Base-by-base conservation (phyloP, 2,113 vertebrate species). In the Mormoops blainvillei region DNA sequence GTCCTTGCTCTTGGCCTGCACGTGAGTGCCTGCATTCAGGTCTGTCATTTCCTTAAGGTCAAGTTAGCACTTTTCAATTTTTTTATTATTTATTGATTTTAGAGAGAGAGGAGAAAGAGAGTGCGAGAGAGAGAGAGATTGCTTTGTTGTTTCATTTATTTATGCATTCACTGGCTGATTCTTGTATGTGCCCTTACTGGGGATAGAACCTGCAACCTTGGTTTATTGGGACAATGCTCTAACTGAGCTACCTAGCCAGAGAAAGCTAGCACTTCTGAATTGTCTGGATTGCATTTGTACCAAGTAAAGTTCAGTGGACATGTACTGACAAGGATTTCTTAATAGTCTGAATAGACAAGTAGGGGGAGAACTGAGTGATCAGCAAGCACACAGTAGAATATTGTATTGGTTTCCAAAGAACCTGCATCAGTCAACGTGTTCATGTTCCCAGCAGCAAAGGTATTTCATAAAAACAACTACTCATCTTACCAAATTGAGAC, bases 291-390 rank as follows among this genome's bases (percentile, higher is more conserved):
- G 31, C 8, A 8, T 94, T 56, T 68, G 61, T 81, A 67, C 50
- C n/a, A 50, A 61, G 58, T 14, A 68, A 89, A 95, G 76, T 73
- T 48, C 78, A 48, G 71, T 26, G 50, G n/a, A 67, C 92, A n/a
- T 77, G 94, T 73, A 15, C 54, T 77, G 63, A 94, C 88, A 36
- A 88, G 80, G 33, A 67, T 63, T 85, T 92, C 87, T 82, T 50
- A 52, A 73, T 41, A 71, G 67, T 85, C 20, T 71, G 70, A 67
- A 90, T 24, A 94, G 54, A 87, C 36, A 68, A 54, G n/a, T 7
- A 58, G 5, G 48, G 50, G 80, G 80, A 92, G 81, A 50, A 54
- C 1, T 94, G 91, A 97, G 65, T 97, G 96, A 92, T 61, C 2
- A 5, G 74, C 28, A 4, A 56, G 67, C 58, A 58, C 86, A 33